These are phyloP conservation scores for Oreochromis spilurus DNA, from an alignment of 2,113 vertebrate genomes.

Conservation along the genomic window DNA sequence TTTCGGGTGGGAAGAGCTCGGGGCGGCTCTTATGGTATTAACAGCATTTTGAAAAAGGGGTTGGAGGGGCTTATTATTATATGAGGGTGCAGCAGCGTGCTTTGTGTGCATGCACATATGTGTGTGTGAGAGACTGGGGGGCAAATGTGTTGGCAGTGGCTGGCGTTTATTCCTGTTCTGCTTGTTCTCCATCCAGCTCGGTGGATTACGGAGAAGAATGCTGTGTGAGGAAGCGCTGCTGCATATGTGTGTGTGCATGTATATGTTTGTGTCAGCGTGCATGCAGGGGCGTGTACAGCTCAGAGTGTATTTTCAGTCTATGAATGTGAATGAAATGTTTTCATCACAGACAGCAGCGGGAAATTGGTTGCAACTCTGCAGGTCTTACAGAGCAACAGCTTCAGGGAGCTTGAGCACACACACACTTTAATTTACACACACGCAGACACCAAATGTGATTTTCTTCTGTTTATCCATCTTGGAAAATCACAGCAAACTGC, in stretches of 20 bases:
- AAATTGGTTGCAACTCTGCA: slow-evolving; percentile 11
- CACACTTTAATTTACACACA: not conserved
- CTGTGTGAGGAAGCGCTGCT: not conserved
- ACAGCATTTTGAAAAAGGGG: slow-evolving; percentile 27
- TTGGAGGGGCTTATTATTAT: slow-evolving; percentile 28
- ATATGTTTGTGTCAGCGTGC: not conserved
- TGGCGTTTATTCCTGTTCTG: slow-evolving; percentile 36
- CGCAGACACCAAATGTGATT: not conserved
- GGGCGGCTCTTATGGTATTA: slow-evolving; percentile 53
- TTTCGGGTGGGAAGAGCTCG: slow-evolving; percentile 11
- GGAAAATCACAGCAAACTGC: not conserved
- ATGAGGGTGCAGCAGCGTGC: not conserved
- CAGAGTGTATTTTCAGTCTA: not conserved
- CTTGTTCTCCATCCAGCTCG: slow-evolving; percentile 51
- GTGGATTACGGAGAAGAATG: slow-evolving; percentile 45
- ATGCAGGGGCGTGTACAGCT: not conserved
- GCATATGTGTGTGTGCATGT: not conserved
- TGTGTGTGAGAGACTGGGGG: not conserved
- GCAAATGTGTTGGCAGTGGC: slow-evolving; percentile 29
- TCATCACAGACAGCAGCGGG: slow-evolving; percentile 16
- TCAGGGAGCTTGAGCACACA: not conserved
- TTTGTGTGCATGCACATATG: not conserved
- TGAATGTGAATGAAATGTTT: slow-evolving; percentile 28
- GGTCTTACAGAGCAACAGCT: not conserved
- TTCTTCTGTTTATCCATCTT: not conserved